Conservation (phyloP, 2,797 vertebrate genomes). For the Synaphobranchus kaupii region DNA sequence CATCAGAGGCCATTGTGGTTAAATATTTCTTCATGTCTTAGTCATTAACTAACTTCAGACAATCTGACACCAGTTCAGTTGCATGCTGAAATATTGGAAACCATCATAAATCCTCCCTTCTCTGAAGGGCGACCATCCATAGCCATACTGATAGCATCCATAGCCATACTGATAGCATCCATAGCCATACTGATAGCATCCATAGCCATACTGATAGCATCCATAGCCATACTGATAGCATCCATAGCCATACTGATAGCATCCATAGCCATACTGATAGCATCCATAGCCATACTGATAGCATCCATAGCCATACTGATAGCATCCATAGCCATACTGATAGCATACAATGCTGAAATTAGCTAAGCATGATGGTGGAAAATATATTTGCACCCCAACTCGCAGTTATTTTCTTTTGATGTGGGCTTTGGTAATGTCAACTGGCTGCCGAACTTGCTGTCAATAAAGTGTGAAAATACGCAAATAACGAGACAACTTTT, state of each 20-base stretch:
- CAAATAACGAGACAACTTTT: neutral
- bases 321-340: neutral
- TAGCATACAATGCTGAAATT: neutral
- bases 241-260: neutral
- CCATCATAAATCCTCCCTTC: neutral
- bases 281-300: neutral
- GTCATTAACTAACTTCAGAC: neutral
- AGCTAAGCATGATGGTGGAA: neutral
- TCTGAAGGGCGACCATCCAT: neutral
- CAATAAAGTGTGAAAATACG: neutral
- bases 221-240: neutral
- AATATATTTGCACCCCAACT: neutral
- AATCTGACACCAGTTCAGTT: neutral
- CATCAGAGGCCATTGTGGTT: neutral
- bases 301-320: neutral
- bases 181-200: neutral
- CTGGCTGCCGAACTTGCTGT: neutral
- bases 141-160: neutral
- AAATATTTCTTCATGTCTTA: neutral
- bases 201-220: neutral
- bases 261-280: neutral
- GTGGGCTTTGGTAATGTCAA: neutral
- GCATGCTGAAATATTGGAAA: neutral
- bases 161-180: neutral
- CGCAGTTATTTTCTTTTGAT: neutral